Evolutionary conservation across 2,113 vertebrate genomes (phyloP).

Genomic region (Platichthys flesus): DNA sequence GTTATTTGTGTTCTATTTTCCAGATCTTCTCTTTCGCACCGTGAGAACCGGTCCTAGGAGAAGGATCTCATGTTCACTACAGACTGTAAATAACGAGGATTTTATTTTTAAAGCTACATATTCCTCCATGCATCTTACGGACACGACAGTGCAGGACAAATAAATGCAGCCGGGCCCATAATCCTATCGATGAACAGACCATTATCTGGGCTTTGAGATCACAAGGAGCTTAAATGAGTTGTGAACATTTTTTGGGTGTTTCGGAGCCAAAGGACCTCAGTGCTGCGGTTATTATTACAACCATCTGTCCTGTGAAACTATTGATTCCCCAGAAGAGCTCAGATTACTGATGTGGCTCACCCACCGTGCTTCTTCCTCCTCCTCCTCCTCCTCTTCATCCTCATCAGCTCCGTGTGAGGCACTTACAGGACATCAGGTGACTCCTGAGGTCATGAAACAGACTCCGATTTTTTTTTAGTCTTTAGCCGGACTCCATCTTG

Average conservation of each 20-base stretch:
- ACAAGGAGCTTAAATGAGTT: background rate
- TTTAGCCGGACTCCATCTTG: no score
- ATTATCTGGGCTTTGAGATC: slow-evolving; percentile 5
- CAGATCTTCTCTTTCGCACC: slow-evolving; percentile 79
- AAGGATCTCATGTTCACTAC: slow-evolving; percentile 5
- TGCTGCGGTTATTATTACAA: slow-evolving; percentile 6
- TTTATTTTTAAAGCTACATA: slow-evolving; percentile 28
- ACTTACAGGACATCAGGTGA: slow-evolving; percentile 19
- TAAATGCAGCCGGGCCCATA: slow-evolving; percentile 1
- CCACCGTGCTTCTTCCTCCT: background rate
- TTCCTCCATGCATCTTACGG: slow-evolving; percentile 10
- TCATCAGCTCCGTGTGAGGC: slow-evolving; percentile 16
- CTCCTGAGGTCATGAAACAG: background rate
- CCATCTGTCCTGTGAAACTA: background rate
- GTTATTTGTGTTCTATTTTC: background rate
- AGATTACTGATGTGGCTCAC: slow-evolving; percentile 1
- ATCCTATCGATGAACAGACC: slow-evolving; percentile 3
- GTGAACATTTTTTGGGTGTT: no score
- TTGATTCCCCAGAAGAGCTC: slow-evolving; percentile 18
- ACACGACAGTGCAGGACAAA: background rate
- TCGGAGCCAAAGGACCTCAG: no score
- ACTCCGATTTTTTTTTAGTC: background rate
- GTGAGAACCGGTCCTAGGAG: slow-evolving; percentile 74
- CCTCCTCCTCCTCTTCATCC: no score
- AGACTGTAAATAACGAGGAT: slow-evolving; percentile 32